Evolutionary conservation across 2,113 vertebrate genomes (phyloP).

Genomic region (Eudyptes chrysolophus): DNA sequence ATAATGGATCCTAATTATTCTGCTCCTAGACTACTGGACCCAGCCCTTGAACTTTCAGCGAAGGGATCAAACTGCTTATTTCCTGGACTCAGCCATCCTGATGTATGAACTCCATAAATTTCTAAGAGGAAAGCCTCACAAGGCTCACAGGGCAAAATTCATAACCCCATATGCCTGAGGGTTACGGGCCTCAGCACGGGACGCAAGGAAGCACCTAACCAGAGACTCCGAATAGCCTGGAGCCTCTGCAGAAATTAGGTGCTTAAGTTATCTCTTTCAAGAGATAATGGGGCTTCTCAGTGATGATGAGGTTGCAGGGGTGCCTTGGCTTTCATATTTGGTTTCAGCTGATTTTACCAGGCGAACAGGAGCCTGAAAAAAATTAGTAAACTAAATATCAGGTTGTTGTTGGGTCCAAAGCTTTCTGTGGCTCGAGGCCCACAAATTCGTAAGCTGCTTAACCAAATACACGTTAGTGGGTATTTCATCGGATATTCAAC

Average conservation of each 20-base stretch:
- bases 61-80: background rate
- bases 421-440: background rate
- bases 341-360: background rate
- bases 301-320: background rate
- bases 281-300: background rate
- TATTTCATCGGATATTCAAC: background rate
- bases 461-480: background rate
- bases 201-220: background rate
- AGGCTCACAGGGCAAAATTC: background rate
- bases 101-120: background rate
- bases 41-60: background rate
- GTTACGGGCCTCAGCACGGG: background rate
- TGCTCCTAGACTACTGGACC: background rate
- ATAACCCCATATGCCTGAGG: background rate
- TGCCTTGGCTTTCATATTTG: background rate
- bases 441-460: background rate
- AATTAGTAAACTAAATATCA: background rate
- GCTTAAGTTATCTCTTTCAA: background rate
- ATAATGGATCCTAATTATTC: background rate
- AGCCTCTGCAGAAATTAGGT: background rate
- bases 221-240: background rate
- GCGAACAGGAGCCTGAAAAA: background rate
- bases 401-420: background rate
- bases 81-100: background rate
- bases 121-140: background rate